A percentile compares a stretch with the other conserved stretches of the same genome.
These are phyloP conservation scores for Bufo gargarizans DNA, from an alignment of 2,113 vertebrate species.

Conservation along the genomic window DNA sequence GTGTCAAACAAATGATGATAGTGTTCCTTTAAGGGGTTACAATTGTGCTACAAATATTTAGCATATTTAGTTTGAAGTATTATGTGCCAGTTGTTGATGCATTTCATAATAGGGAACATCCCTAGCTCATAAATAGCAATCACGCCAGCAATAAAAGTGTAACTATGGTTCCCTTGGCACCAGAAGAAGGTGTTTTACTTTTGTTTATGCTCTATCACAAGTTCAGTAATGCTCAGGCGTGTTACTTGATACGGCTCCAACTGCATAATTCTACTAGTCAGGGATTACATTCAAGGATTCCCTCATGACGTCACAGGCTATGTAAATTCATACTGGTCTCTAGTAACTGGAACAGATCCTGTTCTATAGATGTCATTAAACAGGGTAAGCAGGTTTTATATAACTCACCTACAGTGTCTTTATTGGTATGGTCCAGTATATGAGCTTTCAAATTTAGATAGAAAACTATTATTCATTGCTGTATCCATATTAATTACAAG, in stretches of 20 bases:
- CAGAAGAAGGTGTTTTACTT: constrained; percentile 44
- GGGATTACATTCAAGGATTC: constrained; percentile 64
- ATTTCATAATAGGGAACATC: constrained; percentile 66
- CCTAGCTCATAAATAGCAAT: constrained; percentile 67
- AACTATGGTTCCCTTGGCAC: constrained; percentile 62
- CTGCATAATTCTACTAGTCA: constrained; percentile 38
- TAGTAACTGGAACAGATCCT: constrained; percentile 52
- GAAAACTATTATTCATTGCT: background rate
- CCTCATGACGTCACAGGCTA: constrained; percentile 63
- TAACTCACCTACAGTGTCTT: constrained; percentile 30
- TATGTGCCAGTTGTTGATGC: constrained; percentile 62
- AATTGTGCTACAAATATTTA: background rate
- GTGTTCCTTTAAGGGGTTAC: too few relatives aligned
- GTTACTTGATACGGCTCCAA: constrained; percentile 60
- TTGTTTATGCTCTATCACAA: constrained; percentile 40
- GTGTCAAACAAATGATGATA: too few relatives aligned
- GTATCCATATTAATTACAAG: background rate
- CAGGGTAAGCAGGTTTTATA: constrained; percentile 62
- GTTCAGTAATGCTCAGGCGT: constrained; percentile 52
- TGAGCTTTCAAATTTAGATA: background rate
- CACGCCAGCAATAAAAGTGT: constrained; percentile 58
- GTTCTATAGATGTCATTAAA: constrained; percentile 24
- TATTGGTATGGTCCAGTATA: background rate
- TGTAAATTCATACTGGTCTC: constrained; percentile 53
- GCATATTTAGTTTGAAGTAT: background rate